These are phyloP conservation scores for Synanceia verrucosa DNA, from an alignment of 2,797 vertebrate species.

Conservation along the genomic window DNA sequence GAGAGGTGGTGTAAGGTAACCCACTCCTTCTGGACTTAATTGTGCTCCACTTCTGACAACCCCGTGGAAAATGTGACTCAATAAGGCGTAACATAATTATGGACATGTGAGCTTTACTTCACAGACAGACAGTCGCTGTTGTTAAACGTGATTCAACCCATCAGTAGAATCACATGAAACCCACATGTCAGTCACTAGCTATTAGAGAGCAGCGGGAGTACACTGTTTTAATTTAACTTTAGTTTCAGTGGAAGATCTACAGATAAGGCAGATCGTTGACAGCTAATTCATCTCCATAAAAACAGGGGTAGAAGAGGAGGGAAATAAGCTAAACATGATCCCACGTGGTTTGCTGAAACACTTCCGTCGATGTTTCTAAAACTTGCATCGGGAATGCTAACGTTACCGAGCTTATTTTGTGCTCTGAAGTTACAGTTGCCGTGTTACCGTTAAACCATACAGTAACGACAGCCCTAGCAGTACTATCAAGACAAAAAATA, in stretches of 20 bases:
- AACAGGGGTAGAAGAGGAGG: background rate
- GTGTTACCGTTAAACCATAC: too few species aligned
- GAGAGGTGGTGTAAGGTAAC: background rate
- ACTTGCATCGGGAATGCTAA: background rate
- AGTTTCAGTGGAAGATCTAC: too few species aligned
- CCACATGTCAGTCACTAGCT: conserved; percentile 20
- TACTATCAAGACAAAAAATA: background rate
- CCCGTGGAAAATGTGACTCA: conserved; percentile 48
- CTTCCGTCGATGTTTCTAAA: conserved; percentile 36
- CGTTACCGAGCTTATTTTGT: background rate
- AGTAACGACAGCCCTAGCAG: background rate
- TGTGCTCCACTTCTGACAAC: conserved; percentile 1
- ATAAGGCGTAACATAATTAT: conserved; percentile 53
- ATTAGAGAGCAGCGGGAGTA: background rate
- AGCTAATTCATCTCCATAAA: background rate
- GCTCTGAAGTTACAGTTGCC: background rate
- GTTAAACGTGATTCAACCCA: conserved; percentile 44
- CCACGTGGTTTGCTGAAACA: conserved; percentile 71
- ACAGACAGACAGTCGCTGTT: conserved; percentile 20
- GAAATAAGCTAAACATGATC: conserved; percentile 31
- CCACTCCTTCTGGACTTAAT: background rate
- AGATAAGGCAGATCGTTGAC: background rate
- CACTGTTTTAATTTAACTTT: too few species aligned
- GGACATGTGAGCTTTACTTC: conserved; percentile 64
- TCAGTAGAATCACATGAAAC: conserved; percentile 68